These are phyloP conservation scores for Glossophaga mutica DNA, from an alignment of 2,797 vertebrate genomes.

Conservation along the genomic window DNA sequence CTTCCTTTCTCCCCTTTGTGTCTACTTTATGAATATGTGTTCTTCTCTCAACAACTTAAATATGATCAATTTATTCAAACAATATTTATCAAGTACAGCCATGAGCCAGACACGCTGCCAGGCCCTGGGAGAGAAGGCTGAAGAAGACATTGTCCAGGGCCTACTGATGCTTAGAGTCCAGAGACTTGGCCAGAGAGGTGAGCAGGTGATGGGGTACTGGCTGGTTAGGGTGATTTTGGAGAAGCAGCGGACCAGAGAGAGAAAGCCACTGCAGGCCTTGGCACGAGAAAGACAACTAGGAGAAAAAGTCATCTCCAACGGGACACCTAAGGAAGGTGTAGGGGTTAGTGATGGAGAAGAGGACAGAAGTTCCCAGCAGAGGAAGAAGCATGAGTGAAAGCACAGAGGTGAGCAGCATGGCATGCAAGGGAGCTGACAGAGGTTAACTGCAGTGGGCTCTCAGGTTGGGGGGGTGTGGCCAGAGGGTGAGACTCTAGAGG, in stretches of 20 bases:
- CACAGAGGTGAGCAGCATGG: neutral
- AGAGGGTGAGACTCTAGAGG: neutral
- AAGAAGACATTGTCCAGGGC: neutral
- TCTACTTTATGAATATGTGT: neutral
- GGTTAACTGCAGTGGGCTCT: neutral
- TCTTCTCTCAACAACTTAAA: neutral
- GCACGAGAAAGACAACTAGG: neutral
- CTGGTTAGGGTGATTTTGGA: neutral
- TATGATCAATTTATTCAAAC: neutral
- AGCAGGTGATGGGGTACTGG: neutral
- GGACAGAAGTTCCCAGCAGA: neutral
- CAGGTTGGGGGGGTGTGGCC: accelerated
- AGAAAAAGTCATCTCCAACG: neutral
- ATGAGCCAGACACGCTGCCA: neutral
- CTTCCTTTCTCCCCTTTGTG: neutral
- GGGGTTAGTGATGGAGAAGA: neutral
- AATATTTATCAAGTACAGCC: neutral
- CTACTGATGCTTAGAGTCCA: accelerated
- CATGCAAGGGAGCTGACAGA: accelerated
- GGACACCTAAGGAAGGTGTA: accelerated
- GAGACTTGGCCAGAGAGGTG: neutral
- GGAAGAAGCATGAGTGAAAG: neutral
- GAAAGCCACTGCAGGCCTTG: neutral
- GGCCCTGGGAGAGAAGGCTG: neutral
- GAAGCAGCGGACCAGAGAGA: no score